phyloP scores from a whole-genome alignment of 2,888 invertebrate species.

The Phortica okadai region DNA sequence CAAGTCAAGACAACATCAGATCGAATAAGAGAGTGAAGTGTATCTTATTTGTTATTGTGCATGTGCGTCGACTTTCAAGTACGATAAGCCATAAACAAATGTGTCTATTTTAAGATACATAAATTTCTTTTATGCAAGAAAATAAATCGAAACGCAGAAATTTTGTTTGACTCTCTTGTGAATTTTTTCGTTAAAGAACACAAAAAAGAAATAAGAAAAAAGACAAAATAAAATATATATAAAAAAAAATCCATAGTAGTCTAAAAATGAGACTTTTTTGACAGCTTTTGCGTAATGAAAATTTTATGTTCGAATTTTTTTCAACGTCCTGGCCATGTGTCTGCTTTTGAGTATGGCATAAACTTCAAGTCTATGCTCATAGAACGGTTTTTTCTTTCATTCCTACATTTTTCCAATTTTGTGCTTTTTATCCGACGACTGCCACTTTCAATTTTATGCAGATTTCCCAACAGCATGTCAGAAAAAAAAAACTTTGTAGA shows the following conservation, averaged over 20 bases:
- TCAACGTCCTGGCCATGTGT: neutral
- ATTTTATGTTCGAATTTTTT: constrained; percentile 1
- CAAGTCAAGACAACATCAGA: too few species aligned
- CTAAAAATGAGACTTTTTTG: neutral
- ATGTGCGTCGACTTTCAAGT: too few species aligned
- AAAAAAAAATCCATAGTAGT: neutral
- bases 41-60: too few species aligned
- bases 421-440: neutral
- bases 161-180: neutral
- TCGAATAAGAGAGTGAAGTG: too few species aligned
- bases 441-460: constrained; percentile 34
- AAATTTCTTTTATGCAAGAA: neutral
- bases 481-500: constrained; percentile 29
- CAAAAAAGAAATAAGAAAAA: neutral
- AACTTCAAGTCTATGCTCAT: neutral
- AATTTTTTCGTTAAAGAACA: neutral
- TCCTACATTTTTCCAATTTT: neutral
- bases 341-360: neutral
- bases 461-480: constrained; percentile 24
- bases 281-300: constrained; percentile 18
- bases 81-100: neutral
- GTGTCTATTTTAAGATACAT: neutral
- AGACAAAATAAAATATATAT: neutral
- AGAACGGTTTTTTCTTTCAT: neutral
- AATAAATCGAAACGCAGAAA: neutral